Evolutionary conservation across 2,113 vertebrate species (phyloP).

Genomic region (Mus spicilegus): DNA sequence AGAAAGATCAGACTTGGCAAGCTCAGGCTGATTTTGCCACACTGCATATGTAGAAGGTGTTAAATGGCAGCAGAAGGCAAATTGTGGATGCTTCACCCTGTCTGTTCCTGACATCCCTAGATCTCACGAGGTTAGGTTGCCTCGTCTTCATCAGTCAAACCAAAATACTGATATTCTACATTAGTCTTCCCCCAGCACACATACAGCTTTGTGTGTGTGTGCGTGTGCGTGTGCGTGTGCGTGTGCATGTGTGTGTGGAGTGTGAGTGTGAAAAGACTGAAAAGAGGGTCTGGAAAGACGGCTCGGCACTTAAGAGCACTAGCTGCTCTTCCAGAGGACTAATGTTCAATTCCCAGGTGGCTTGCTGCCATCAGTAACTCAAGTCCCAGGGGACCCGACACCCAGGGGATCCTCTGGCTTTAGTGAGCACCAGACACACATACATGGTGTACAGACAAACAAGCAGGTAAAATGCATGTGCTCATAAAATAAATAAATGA

Average conservation of each 20-base stretch:
- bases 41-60: conserved; percentile 59
- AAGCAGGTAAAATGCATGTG: not conserved
- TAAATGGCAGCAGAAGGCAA: conserved; percentile 72
- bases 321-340: not conserved
- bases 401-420: not conserved
- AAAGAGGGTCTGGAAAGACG: not conserved
- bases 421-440: not conserved
- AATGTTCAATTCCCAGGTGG: not conserved
- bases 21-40: conserved; percentile 60
- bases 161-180: conserved; percentile 60
- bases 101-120: conserved; percentile 67
- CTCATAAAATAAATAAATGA: not conserved
- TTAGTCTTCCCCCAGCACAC: conserved; percentile 38
- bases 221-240: not conserved
- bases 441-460: not conserved
- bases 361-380: not conserved
- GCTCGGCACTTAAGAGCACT: not conserved
- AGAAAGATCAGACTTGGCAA: conserved; percentile 75
- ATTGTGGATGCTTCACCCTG: conserved; percentile 42
- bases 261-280: not conserved
- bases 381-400: not conserved
- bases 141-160: conserved; percentile 68
- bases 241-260: too few relatives aligned
- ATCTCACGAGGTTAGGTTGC: conserved; percentile 54
- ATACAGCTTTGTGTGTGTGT: conserved; percentile 29